Percentiles rank a stretch among this genome's conserved stretches.
Evolutionary conservation across 2,888 invertebrate species (phyloP).

Genomic region (Pharmacophagus antenor): DNA sequence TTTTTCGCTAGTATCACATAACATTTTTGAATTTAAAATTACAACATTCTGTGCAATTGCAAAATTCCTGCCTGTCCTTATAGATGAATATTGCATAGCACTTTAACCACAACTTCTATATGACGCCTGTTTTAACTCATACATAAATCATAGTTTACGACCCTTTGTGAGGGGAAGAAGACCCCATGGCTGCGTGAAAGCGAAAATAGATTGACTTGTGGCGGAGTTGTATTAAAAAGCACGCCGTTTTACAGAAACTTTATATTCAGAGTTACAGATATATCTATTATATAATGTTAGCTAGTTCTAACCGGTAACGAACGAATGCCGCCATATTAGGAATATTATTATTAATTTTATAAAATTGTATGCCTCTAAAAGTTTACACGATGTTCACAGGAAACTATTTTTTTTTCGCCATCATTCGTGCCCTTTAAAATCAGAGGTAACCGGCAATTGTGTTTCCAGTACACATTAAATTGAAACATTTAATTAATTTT

Average conservation of each 20-base stretch:
- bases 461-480: too few relatives aligned
- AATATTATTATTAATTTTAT: too few relatives aligned
- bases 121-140: slow-evolving; percentile 46
- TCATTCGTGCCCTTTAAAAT: too few relatives aligned
- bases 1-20: too few relatives aligned
- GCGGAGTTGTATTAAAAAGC: slow-evolving; percentile 15
- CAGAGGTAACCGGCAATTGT: too few relatives aligned
- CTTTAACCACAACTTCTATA: slow-evolving; percentile 43
- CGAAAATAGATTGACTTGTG: slow-evolving; percentile 51
- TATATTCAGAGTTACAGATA: neutral
- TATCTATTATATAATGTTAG: neutral
- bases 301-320: too few relatives aligned
- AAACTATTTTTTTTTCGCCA: too few relatives aligned
- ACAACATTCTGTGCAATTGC: neutral
- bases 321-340: too few relatives aligned
- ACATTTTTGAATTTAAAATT: too few relatives aligned
- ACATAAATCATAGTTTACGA: slow-evolving; percentile 70
- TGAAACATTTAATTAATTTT: too few relatives aligned
- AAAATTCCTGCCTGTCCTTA: slow-evolving; percentile 5
- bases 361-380: too few relatives aligned
- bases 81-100: slow-evolving; percentile 4
- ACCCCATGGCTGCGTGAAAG: slow-evolving; percentile 43
- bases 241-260: slow-evolving; percentile 16
- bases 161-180: slow-evolving; percentile 60
- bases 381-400: too few relatives aligned